Base-by-base conservation (phyloP, 2,888 invertebrate species). In the Dicyrtomina minuta region DNA sequence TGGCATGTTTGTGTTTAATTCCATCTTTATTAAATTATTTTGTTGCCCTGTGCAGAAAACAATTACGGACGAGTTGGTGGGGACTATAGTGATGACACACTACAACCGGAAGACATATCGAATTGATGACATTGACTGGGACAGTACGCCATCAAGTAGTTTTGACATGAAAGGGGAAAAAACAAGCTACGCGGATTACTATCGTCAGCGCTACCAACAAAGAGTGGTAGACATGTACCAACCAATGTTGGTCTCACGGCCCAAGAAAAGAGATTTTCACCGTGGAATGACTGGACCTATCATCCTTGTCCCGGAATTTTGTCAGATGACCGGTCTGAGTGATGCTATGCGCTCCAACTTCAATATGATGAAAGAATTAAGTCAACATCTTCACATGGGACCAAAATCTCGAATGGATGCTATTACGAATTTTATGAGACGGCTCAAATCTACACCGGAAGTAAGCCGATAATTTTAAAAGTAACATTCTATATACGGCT, bases 71-170 rank as follows among this genome's bases (percentile, higher is more conserved):
- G 81, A 81, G 0, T 81, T 87, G 6, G 79, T 83, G 0, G 83
- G 83, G 1, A 77, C 91, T 0, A 81, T 90, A 1, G 89, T 95
- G 0, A 84, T 95, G 80, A 93, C 93, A 0, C 85, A 90, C 0
- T 97, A 97, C 80, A 97, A 96, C 80, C 95, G 96, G 81, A 90
- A 89, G 77, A 88, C 91, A 0, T 96, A 96, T 80, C 82, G 89
- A 43, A 87, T 98, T 15, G 93, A 96, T 80, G 92, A 93, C 73
- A 88, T 98, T 27, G 86, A 87, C 15, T 94, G 92, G 85, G 85
- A 88, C 1, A 85, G 87, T 81, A 88, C 82, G 44, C 96, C 96
- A 0, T 80, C 78, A 68, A 86, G 87, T 0, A 87, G 86, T 0
- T 97, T 98, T 80, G 83, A 74, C 13, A 20, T 20, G 33, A 69